Base-by-base conservation (phyloP, 2,113 vertebrate species). In the Heloderma charlesbogerti region DNA sequence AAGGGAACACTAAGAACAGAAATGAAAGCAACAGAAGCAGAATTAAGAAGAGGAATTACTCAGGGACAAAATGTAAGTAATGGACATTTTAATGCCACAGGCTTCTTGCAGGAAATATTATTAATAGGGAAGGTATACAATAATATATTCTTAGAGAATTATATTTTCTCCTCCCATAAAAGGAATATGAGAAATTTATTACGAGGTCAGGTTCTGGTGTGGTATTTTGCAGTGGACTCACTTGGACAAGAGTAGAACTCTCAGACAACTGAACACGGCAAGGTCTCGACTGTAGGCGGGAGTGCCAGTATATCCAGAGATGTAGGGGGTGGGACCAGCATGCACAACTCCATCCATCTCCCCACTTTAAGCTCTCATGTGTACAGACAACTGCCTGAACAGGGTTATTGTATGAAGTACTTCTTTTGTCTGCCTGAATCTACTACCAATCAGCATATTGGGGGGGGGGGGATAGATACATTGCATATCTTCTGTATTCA, bases 1-100 rank as follows among this genome's bases (percentile, higher is more conserved):
- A 90, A 69, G 67, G 60, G 66, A 69, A 82, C 6, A 10, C 34
- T 71, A 67, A 57, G 31, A 91, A 22, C 37, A 67, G 63, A 85
- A 95, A 94, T 92, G 89, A 92, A 93, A 86, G 45, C 82, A 93
- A 81, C 63, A 89, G 31, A 89, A 88, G 88, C 34, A 93, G 25
- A 63, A 91, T 43, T 84, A 85, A 85, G 93, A 12, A 90, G 67
- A 29, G n/a, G 82, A 10, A 40, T 87, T 74, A 84, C 89, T 74
- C 84, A 91, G 82, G 1, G 82, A 74, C 77, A 91, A 91, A 83
- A 87, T 85, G 82, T 29, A 86, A 94, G 90, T 0, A 0, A 90
- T 77, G 54, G 34, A 51, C 40, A 91, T 92, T 92, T 90, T 91
- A 95, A 91, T n/a, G 85, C 60, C 72, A 80, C 60, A 86, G 90